phyloP scores from a whole-genome alignment of 2,797 vertebrate species.

The Cynopterus sphinx region DNA sequence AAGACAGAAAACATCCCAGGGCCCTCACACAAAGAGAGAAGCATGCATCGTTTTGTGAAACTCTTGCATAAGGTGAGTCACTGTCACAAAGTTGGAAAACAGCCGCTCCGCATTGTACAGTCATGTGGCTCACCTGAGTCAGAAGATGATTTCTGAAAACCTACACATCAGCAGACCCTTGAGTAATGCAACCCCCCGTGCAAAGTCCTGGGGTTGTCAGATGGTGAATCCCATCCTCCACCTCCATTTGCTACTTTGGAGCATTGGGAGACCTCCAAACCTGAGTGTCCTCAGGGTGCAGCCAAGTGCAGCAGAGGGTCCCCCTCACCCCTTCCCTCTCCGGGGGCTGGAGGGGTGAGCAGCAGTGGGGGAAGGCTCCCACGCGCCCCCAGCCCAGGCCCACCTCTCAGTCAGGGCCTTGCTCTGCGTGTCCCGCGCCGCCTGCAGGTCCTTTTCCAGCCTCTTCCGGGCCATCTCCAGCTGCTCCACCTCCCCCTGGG shows the following conservation, averaged over 20 bases:
- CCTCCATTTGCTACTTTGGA: background rate
- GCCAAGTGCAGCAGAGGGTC: rapidly evolving
- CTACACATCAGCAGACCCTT: background rate
- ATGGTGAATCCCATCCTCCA: background rate
- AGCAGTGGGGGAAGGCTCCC: background rate
- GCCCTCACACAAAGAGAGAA: background rate
- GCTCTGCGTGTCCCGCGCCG: constrained; percentile 95
- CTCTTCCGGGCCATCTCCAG: constrained; percentile 92
- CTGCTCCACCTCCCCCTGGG: constrained; percentile 92
- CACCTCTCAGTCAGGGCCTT: constrained; percentile 97
- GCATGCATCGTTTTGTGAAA: background rate
- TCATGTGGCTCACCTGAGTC: background rate
- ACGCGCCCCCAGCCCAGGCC: background rate
- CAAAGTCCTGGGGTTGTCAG: background rate
- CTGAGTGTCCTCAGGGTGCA: rapidly evolving
- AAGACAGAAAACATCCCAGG: background rate
- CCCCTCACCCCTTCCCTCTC: rapidly evolving
- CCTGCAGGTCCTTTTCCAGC: constrained; percentile 95
- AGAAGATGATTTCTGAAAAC: background rate
- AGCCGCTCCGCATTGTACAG: background rate
- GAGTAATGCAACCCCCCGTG: background rate
- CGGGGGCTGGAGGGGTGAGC: background rate
- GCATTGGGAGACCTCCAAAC: background rate
- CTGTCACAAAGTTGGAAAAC: background rate
- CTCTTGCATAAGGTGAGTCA: background rate